These are phyloP conservation scores for Gymnorhina tibicen DNA, from an alignment of 2,113 vertebrate genomes.

Conservation along the genomic window DNA sequence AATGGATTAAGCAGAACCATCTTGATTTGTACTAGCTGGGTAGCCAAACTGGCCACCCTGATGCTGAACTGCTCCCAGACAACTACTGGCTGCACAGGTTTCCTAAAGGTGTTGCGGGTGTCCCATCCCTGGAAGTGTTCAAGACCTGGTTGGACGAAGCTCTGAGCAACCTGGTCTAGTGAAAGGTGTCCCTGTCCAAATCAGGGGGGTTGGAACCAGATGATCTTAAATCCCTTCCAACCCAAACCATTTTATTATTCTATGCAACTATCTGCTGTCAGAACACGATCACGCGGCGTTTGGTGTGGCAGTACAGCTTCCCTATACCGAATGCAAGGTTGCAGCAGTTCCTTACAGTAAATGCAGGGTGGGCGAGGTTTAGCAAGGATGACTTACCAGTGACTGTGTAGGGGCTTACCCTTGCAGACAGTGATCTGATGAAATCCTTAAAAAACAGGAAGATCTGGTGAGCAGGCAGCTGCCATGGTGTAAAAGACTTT, in stretches of 20 bases:
- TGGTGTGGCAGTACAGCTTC: not conserved
- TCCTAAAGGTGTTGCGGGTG: not conserved
- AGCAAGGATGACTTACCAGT: not conserved
- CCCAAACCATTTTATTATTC: not conserved
- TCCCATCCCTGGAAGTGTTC: not conserved
- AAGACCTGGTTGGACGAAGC: not conserved
- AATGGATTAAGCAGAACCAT: not conserved
- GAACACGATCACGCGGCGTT: not conserved
- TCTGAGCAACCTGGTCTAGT: not conserved
- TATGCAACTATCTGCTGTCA: not conserved
- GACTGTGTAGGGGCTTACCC: not conserved
- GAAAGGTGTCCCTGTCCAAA: not conserved
- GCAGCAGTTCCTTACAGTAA: not conserved
- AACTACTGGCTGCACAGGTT: not conserved
- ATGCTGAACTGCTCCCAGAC: not conserved
- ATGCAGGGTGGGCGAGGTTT: not conserved
- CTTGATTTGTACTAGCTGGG: not conserved
- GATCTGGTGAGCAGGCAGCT: not conserved
- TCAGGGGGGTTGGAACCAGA: not conserved
- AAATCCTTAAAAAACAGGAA: not conserved
- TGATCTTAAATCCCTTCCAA: not conserved
- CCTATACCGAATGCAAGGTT: not conserved
- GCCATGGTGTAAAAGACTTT: not conserved
- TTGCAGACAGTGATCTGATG: not conserved
- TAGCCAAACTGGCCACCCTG: not conserved